Conservation (phyloP, 2,888 invertebrate species). For the Oxytorus armatus region DNA sequence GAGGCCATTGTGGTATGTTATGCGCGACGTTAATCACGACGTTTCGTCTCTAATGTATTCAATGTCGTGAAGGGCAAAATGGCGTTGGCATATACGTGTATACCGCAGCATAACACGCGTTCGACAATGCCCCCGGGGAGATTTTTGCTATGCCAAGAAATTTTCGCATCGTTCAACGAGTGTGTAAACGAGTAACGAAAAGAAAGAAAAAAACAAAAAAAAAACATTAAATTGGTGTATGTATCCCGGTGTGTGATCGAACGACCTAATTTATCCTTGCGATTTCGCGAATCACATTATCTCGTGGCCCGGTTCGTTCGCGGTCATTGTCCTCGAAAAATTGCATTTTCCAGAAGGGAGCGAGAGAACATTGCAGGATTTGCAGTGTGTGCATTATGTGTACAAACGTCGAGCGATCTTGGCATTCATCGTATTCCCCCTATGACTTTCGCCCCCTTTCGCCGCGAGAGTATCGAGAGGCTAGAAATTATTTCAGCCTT, state of each 20-base stretch:
- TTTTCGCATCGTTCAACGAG: slow-evolving; percentile 41
- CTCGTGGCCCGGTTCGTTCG: slow-evolving; percentile 25
- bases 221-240: slow-evolving; percentile 12
- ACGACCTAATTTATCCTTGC: slow-evolving; percentile 65
- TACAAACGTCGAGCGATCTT: slow-evolving; percentile 44
- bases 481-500: slow-evolving; percentile 60
- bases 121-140: slow-evolving; percentile 64
- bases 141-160: slow-evolving; percentile 54
- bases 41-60: slow-evolving; percentile 76
- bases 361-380: background rate
- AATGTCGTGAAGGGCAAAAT: slow-evolving; percentile 41
- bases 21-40: slow-evolving; percentile 65
- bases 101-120: slow-evolving; percentile 41
- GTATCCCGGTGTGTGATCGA: slow-evolving; percentile 41
- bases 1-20: slow-evolving; percentile 66
- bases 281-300: slow-evolving; percentile 36
- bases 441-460: slow-evolving; percentile 40
- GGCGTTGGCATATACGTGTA: background rate
- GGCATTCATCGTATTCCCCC: slow-evolving; percentile 46
- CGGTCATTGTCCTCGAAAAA: slow-evolving; percentile 45
- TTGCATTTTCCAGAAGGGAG: slow-evolving; percentile 16
- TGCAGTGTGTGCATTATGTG: background rate
- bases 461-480: slow-evolving; percentile 25
- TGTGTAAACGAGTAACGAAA: slow-evolving; percentile 14
- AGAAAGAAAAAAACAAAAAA: background rate